A percentile compares a stretch with the other conserved stretches of the same genome.
Conservation (phyloP, 1,140 invertebrate genomes). For the Chironomus striatipennis region DNA sequence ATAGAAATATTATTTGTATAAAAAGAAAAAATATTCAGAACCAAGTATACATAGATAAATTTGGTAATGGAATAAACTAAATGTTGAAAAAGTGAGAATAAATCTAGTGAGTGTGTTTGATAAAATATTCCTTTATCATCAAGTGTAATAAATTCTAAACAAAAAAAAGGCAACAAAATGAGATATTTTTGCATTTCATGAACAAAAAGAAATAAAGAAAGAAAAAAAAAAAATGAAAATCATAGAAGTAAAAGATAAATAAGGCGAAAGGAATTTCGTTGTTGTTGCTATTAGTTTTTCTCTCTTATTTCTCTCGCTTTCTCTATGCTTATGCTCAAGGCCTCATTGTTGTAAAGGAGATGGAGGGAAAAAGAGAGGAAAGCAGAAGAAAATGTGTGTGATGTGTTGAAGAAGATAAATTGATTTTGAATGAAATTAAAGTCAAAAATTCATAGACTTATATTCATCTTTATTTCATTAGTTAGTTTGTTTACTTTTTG, state of each 20-base stretch:
- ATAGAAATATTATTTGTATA: no score
- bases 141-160: no score
- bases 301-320: background rate
- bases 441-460: background rate
- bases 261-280: background rate
- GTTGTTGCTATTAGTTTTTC: background rate
- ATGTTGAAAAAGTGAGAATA: no score
- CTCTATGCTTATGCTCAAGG: background rate
- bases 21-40: no score
- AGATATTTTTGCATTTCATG: no score
- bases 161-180: no score
- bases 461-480: background rate
- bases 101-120: no score
- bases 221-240: background rate
- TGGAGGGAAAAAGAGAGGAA: background rate
- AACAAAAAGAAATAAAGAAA: background rate
- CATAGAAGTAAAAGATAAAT: background rate
- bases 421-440: constrained; percentile 22
- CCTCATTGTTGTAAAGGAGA: background rate
- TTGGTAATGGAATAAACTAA: no score
- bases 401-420: constrained; percentile 22
- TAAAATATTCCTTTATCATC: no score
- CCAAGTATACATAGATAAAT: no score
- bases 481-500: background rate
- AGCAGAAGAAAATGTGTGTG: background rate